Conservation (phyloP, 2,888 invertebrate genomes). For the Prosapia bicincta region DNA sequence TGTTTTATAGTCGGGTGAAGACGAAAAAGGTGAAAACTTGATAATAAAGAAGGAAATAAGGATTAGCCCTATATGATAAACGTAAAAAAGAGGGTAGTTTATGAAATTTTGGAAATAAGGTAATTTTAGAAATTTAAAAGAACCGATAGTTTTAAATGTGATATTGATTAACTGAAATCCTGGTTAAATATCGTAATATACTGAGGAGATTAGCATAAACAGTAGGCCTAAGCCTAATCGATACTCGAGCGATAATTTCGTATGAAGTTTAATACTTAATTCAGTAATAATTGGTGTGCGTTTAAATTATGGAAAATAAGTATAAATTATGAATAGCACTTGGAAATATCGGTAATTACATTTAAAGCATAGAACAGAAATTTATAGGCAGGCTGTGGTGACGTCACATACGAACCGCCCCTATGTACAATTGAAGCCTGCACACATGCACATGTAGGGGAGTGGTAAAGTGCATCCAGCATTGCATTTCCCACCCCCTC, state of each 20-base stretch:
- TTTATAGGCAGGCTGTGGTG: slow-evolving; percentile 1
- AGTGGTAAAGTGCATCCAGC: slow-evolving; percentile 22
- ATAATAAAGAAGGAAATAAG: too few species aligned
- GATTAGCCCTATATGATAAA: too few species aligned
- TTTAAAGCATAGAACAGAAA: neutral
- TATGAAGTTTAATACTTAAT: neutral
- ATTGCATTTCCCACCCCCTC: slow-evolving; percentile 25
- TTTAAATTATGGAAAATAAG: neutral
- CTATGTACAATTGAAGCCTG: slow-evolving; percentile 28
- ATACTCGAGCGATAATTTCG: neutral
- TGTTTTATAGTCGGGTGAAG: too few species aligned
- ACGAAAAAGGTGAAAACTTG: too few species aligned
- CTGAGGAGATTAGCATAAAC: neutral
- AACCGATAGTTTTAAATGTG: too few species aligned
- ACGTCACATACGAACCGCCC: slow-evolving; percentile 12
- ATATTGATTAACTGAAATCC: neutral
- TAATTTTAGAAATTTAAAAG: too few species aligned
- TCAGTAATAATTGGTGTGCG: neutral
- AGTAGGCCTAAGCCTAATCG: neutral
- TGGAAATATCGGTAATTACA: neutral
- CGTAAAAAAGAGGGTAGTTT: too few species aligned
- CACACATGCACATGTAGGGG: slow-evolving; percentile 19
- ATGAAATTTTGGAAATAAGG: too few species aligned
- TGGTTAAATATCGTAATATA: neutral
- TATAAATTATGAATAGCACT: neutral